Base-by-base conservation (phyloP, 2,113 vertebrate genomes). In the Xiphophorus maculatus region DNA sequence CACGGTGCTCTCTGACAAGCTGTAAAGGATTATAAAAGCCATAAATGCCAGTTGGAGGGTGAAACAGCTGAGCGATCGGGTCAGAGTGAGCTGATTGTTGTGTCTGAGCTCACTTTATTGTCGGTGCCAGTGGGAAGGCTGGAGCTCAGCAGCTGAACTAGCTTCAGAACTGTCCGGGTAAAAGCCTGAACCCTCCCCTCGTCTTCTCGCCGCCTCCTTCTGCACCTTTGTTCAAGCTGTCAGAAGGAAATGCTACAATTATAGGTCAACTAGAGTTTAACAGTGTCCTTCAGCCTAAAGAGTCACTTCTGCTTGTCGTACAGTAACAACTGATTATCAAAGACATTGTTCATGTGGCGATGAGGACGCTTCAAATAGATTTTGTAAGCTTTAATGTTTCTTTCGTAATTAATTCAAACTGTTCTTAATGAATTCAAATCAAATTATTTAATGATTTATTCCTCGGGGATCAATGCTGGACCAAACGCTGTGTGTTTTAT, bases 81-180 rank as follows among this genome's bases (percentile, higher is more conserved):
- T 66, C 22, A 71, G 66, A 66, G 62, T 19, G 15, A 0, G 48
- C 62, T 61, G 30, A 29, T 65, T 66, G 11, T 33, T 40, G 61
- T 22, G 69, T 79, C 63, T 69, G 32, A 28, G 4, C 40, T 19
- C 11, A 61, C 30, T 64, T 66, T n/a, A 42, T 4, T 25, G 33
- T 37, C 60, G 29, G 28, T 25, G 11, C n/a, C 13, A 17, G 65
- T 19, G 27, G 28, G 37, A 44, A 42, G 37, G 79, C 67, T 48
- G 65, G 19, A 68, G 62, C 75, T 70, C 2, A 2, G 40, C 66
- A 29, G 35, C 22, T 54, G 78, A 69, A 68, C 71, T 73, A 68
- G 14, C 71, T 63, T 58, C 25, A 29, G 65, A 76, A 62, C 80
- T 69, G 76, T 70, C 60, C 61, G 76, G 3, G 1, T 1, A 6